These are phyloP conservation scores for Acleris sparsana DNA, from an alignment of 2,888 invertebrate genomes.

Conservation along the genomic window DNA sequence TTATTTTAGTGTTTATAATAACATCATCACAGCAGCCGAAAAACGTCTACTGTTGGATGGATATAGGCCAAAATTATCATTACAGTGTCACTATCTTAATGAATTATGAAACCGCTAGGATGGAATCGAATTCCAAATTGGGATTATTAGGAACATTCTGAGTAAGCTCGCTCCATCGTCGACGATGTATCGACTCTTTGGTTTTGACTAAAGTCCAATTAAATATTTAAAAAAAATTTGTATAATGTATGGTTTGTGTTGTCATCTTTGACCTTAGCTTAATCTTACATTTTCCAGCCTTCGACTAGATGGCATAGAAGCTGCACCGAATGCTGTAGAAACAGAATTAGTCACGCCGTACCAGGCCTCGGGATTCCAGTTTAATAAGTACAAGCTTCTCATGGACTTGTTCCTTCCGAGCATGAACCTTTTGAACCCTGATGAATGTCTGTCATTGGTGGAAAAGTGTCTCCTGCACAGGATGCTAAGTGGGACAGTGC, in stretches of 20 bases:
- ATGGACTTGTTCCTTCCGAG: conserved; percentile 84
- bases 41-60: too few relatives aligned
- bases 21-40: background rate
- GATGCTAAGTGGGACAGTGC: conserved; percentile 84
- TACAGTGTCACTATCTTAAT: too few relatives aligned
- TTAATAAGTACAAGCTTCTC: conserved; percentile 83
- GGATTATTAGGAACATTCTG: too few relatives aligned
- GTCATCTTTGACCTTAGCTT: background rate
- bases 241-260: too few relatives aligned
- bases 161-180: too few relatives aligned
- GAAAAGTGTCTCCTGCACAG: conserved; percentile 81
- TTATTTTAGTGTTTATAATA: background rate
- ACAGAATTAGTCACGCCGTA: conserved; percentile 81
- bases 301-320: conserved; percentile 85
- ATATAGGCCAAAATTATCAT: too few relatives aligned
- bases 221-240: background rate
- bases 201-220: too few relatives aligned
- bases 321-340: conserved; percentile 70
- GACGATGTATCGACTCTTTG: too few relatives aligned
- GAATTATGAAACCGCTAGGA: too few relatives aligned
- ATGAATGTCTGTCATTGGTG: conserved; percentile 63
- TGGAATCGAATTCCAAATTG: too few relatives aligned
- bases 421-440: conserved; percentile 63
- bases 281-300: conserved; percentile 66
- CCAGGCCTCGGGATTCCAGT: conserved; percentile 83